A percentile compares a stretch with the other conserved stretches of the same genome.
Evolutionary conservation across 2,888 invertebrate genomes (phyloP).

Genomic region (Toxonevra muliebris): DNA sequence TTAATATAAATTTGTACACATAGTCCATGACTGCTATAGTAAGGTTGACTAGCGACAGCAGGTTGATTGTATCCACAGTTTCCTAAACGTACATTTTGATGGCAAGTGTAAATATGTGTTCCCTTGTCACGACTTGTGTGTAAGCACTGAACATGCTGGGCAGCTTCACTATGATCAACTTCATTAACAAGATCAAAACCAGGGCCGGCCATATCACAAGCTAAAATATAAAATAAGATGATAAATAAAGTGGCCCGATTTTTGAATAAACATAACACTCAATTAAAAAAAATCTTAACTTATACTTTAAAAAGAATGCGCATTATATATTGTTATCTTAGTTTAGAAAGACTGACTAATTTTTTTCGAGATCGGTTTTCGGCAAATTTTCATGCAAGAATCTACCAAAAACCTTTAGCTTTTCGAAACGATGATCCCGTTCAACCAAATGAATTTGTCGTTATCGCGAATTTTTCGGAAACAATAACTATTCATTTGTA

Average conservation of each 20-base stretch:
- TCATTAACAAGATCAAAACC: conserved; percentile 56
- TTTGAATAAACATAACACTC: too few relatives aligned
- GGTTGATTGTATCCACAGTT: conserved; percentile 59
- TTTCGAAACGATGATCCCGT: too few relatives aligned
- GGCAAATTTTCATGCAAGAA: too few relatives aligned
- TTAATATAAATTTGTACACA: conserved; percentile 61
- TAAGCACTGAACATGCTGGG: conserved; percentile 60
- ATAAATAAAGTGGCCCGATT: too few relatives aligned
- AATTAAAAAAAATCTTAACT: conserved; percentile 4
- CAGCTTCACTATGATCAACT: conserved; percentile 55
- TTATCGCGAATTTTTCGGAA: too few relatives aligned
- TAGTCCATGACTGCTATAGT: conserved; percentile 58
- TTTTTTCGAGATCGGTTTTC: too few relatives aligned
- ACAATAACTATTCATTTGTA: too few relatives aligned
- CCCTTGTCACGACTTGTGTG: conserved; percentile 62
- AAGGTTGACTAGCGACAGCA: conserved; percentile 54
- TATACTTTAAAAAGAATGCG: too few relatives aligned
- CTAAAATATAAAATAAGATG: conserved; percentile 39
- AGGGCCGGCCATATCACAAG: conserved; percentile 64
- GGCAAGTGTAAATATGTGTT: conserved; percentile 56
- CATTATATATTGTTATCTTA: too few relatives aligned
- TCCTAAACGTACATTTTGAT: conserved; percentile 61
- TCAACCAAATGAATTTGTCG: too few relatives aligned
- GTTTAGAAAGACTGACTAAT: too few relatives aligned
- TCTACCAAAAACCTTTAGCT: too few relatives aligned